phyloP scores from a whole-genome alignment of 2,797 vertebrate species.

The Malurus leucopterus region DNA sequence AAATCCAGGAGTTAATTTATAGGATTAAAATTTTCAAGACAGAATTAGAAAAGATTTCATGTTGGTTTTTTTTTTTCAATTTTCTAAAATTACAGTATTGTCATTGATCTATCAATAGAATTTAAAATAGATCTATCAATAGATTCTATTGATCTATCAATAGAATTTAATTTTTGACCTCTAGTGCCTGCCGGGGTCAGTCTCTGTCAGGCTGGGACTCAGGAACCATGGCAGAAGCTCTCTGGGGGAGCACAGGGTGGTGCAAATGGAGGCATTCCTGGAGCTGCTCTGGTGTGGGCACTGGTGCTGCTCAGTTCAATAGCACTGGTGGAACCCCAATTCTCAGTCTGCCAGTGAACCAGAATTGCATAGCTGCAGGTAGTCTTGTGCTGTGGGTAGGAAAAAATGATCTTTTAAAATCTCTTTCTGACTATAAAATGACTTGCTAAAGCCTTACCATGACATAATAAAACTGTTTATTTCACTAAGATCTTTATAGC shows the following conservation, averaged over 20 bases:
- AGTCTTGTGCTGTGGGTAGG: not conserved
- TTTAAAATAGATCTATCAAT: no score
- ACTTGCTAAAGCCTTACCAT: fast-evolving
- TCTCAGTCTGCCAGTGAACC: not conserved
- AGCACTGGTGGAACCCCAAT: not conserved
- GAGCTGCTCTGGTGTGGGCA: not conserved
- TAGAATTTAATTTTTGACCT: not conserved
- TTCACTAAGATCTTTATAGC: not conserved
- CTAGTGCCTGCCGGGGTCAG: not conserved
- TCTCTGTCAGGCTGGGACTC: not conserved
- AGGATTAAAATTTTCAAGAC: not conserved
- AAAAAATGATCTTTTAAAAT: not conserved
- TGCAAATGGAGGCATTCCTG: fast-evolving
- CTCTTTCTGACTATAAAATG: not conserved
- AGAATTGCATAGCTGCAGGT: not conserved
- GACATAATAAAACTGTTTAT: not conserved
- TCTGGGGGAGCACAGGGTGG: not conserved
- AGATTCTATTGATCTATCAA: no score
- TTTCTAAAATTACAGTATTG: not conserved
- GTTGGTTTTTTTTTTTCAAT: not conserved
- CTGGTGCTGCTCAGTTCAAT: not conserved
- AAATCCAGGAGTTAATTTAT: not conserved
- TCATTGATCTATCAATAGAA: not conserved
- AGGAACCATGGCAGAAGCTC: not conserved
- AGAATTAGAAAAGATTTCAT: not conserved